These are phyloP conservation scores for Dasyurus viverrinus DNA, from an alignment of 2,113 vertebrate species.

Conservation along the genomic window DNA sequence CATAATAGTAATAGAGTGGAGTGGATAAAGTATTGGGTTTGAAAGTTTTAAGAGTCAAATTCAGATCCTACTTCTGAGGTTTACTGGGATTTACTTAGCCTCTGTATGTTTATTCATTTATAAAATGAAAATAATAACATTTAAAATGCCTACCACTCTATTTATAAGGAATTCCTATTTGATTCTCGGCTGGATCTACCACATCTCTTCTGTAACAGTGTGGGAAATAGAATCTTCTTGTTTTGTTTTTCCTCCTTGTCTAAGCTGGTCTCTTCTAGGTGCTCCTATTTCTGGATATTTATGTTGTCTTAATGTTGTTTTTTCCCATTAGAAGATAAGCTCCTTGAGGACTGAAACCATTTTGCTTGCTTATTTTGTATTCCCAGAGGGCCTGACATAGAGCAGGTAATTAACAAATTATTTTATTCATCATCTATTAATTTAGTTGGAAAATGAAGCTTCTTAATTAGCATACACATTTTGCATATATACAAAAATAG, in stretches of 20 bases:
- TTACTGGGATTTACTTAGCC: neutral
- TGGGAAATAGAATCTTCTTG: neutral
- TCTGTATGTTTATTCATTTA: neutral
- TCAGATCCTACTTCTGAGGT: neutral
- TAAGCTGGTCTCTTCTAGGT: neutral
- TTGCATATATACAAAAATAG: no score
- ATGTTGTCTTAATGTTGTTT: no score
- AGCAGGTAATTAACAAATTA: no score
- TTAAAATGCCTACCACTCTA: neutral
- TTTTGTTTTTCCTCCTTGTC: neutral
- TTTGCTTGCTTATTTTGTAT: no score
- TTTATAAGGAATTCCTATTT: neutral
- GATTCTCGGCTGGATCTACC: no score
- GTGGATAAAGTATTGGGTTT: neutral
- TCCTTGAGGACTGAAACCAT: no score
- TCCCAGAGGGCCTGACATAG: no score
- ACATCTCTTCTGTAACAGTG: neutral
- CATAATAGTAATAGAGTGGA: neutral
- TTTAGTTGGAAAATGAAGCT: no score
- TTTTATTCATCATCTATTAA: no score
- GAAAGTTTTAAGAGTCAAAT: neutral
- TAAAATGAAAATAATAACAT: neutral
- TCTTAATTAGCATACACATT: no score
- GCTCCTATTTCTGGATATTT: no score
- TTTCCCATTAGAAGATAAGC: no score